Conservation (phyloP, 2,113 vertebrate genomes). For the Strigops habroptila region DNA sequence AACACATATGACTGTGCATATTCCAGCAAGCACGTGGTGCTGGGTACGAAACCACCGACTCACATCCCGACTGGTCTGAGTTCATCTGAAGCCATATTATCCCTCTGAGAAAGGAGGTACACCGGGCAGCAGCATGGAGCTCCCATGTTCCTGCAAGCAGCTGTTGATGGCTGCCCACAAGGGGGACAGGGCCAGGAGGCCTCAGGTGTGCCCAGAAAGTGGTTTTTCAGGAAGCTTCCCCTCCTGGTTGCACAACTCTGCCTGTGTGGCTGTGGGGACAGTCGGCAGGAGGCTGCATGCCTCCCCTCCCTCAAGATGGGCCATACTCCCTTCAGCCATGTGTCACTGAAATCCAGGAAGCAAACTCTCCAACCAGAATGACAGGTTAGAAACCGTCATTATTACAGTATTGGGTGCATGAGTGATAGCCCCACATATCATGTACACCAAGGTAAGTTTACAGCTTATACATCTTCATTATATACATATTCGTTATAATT, state of each 20-base stretch:
- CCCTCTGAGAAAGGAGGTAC: neutral
- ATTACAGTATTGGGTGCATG: neutral
- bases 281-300: neutral
- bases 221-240: too few relatives aligned
- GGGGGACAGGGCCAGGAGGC: rapidly evolving
- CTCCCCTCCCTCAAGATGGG: too few relatives aligned
- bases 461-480: neutral
- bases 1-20: rapidly evolving
- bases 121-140: rapidly evolving
- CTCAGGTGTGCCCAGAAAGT: neutral
- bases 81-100: rapidly evolving
- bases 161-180: neutral
- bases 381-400: neutral
- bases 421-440: neutral
- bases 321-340: too few relatives aligned
- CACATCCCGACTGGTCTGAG: rapidly evolving
- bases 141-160: neutral
- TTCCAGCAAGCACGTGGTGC: neutral
- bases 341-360: neutral
- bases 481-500: neutral
- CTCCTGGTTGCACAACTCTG: too few relatives aligned
- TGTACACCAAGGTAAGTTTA: neutral
- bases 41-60: rapidly evolving
- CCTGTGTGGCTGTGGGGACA: too few relatives aligned
- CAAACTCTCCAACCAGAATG: neutral